Conservation (phyloP, 2,797 vertebrate species). For the Rhinophrynus dorsalis region DNA sequence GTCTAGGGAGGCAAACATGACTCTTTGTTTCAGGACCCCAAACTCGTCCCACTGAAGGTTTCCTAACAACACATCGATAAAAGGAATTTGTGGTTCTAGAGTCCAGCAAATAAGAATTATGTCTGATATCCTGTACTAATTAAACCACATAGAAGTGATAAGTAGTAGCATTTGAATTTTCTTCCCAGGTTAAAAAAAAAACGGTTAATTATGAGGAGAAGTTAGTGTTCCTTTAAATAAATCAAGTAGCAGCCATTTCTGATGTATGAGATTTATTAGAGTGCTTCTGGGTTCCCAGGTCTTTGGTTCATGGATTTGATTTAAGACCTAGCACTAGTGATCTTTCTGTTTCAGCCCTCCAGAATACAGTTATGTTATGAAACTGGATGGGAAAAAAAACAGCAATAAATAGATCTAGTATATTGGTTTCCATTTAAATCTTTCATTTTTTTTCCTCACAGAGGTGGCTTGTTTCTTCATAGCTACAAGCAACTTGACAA, state of each 20-base stretch:
- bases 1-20: too few species aligned
- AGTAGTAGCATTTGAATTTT: too few species aligned
- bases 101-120: too few species aligned
- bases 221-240: background rate
- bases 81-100: too few species aligned
- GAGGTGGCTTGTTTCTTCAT: background rate
- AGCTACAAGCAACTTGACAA: background rate
- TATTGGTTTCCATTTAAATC: constrained; percentile 7
- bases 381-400: background rate
- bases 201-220: background rate
- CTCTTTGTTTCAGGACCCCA: too few species aligned
- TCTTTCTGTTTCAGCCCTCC: constrained; percentile 10
- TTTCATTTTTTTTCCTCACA: background rate
- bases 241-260: constrained; percentile 9
- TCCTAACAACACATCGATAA: too few species aligned
- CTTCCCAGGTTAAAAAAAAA: too few species aligned
- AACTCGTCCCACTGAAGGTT: too few species aligned
- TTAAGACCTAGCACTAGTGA: background rate
- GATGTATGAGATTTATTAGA: constrained; percentile 23
- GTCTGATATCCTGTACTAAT: too few species aligned
- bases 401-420: constrained; percentile 16
- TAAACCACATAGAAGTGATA: too few species aligned
- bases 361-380: constrained; percentile 12
- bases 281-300: background rate
- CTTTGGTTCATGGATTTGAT: constrained; percentile 20